These are phyloP conservation scores for Cheilosia scutellata DNA, from an alignment of 2,888 invertebrate species.

Conservation along the genomic window DNA sequence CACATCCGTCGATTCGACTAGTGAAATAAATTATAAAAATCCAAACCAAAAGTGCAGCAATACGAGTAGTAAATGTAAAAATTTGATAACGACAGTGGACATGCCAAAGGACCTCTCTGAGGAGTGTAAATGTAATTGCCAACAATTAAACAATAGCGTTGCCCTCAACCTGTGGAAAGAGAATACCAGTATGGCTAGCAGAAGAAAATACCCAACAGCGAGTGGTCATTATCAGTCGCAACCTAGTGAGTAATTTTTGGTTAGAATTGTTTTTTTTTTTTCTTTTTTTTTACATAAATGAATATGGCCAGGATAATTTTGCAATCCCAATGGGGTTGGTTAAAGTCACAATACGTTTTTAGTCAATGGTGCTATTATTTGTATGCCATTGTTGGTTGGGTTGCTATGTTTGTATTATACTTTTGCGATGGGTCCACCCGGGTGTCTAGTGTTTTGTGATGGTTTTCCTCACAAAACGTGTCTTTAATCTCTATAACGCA, in stretches of 20 bases:
- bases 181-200: conserved; percentile 15
- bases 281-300: too few species aligned
- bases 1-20: background rate
- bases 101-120: conserved; percentile 8
- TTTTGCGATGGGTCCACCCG: too few species aligned
- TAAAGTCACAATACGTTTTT: too few species aligned
- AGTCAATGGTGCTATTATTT: too few species aligned
- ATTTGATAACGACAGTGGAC: background rate
- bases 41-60: conserved; percentile 21
- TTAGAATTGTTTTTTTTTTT: background rate
- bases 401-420: too few species aligned
- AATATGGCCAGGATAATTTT: too few species aligned
- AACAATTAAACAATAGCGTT: conserved; percentile 11
- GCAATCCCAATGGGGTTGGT: too few species aligned
- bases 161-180: conserved; percentile 18
- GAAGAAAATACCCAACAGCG: conserved; percentile 28
- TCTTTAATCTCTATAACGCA: too few species aligned
- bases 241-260: conserved; percentile 56
- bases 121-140: conserved; percentile 18
- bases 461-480: too few species aligned
- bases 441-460: too few species aligned
- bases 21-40: conserved; percentile 7
- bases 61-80: conserved; percentile 9
- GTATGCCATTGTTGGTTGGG: too few species aligned
- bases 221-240: conserved; percentile 45